Percentiles rank a stretch among this genome's conserved stretches.
Conservation (phyloP, 2,888 invertebrate genomes). For the Eupsilia transversa region DNA sequence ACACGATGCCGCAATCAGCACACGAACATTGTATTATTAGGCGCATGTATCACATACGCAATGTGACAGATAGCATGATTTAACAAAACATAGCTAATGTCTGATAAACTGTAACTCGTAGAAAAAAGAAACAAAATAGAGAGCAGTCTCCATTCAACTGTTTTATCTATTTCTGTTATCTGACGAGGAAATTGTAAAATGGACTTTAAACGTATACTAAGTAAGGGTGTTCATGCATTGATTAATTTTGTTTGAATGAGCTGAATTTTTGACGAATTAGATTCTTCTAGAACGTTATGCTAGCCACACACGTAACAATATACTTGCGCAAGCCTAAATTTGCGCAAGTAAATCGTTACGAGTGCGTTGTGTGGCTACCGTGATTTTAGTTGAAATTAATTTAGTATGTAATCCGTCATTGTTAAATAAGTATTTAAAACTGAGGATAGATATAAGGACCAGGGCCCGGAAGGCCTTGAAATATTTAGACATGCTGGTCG, state of each 20-base stretch:
- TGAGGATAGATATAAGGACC: neutral
- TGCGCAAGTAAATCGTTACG: no score
- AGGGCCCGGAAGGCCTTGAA: constrained; percentile 3
- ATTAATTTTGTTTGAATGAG: constrained; percentile 5
- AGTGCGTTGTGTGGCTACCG: no score
- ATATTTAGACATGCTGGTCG: neutral
- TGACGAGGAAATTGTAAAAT: constrained; percentile 34
- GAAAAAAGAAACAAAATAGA: constrained; percentile 35
- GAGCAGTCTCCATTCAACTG: constrained; percentile 28
- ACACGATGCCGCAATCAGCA: constrained; percentile 13
- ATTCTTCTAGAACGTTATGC: neutral
- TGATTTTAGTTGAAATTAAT: constrained; percentile 11
- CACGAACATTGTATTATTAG: constrained; percentile 30
- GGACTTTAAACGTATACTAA: constrained; percentile 27
- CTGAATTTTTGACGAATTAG: neutral
- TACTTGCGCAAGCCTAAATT: no score
- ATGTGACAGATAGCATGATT: constrained; percentile 31
- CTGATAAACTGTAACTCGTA: constrained; percentile 40
- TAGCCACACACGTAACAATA: no score
- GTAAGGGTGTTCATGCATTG: constrained; percentile 7
- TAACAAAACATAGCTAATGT: constrained; percentile 25
- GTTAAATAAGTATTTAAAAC: neutral
- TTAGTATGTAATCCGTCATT: neutral
- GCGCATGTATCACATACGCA: constrained; percentile 40
- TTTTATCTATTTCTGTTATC: constrained; percentile 43